A percentile compares a stretch with the other conserved stretches of the same genome.
Conservation (phyloP, 2,797 vertebrate species). For the Sciurus vulgaris region DNA sequence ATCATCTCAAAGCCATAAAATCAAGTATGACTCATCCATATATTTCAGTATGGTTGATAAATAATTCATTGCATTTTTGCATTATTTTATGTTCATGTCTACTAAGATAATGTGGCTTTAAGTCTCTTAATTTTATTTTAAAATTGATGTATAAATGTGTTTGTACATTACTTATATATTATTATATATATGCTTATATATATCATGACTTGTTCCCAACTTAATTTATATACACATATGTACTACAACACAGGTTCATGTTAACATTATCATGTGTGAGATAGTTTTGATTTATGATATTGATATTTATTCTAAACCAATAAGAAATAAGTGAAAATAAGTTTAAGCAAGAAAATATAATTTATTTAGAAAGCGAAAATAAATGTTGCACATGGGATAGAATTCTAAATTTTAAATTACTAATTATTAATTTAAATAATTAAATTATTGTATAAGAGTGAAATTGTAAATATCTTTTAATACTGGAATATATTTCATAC, state of each 20-base stretch:
- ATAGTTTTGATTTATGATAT: conserved; percentile 36
- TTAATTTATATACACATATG: background rate
- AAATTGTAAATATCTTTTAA: conserved; percentile 2
- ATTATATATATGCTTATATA: background rate
- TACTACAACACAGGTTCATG: background rate
- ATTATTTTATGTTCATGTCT: conserved; percentile 28
- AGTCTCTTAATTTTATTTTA: conserved; percentile 9
- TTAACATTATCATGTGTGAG: background rate
- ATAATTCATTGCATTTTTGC: background rate
- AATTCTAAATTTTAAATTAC: too few relatives aligned
- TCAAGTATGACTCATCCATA: background rate
- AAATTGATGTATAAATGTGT: background rate
- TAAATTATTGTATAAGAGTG: background rate
- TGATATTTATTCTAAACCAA: conserved; percentile 49
- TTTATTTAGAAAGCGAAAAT: conserved; percentile 21
- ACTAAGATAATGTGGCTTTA: background rate
- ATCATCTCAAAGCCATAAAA: background rate
- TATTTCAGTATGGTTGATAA: conserved; percentile 23
- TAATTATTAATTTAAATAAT: too few relatives aligned
- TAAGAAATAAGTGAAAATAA: background rate
- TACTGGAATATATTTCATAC: background rate
- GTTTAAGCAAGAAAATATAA: background rate
- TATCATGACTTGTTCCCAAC: background rate
- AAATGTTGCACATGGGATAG: conserved; percentile 45
- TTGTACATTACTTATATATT: background rate